phyloP scores from a whole-genome alignment of 2,888 invertebrate species.

The Callyntrura sp. region DNA sequence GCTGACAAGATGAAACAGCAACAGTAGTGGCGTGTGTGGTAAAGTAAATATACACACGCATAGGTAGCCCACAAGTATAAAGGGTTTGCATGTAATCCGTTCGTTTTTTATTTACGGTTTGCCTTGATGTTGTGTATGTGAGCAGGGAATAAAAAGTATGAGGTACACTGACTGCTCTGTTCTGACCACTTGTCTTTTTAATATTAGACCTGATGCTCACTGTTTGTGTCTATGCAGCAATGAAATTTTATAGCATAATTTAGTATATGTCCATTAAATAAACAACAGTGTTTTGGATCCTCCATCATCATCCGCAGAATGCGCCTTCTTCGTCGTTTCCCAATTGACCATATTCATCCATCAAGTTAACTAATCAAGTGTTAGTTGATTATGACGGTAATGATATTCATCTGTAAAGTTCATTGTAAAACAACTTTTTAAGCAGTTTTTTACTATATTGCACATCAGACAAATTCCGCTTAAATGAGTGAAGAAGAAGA shows the following conservation, averaged over 20 bases:
- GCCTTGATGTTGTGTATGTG: too few relatives aligned
- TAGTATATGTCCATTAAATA: slow-evolving; percentile 35
- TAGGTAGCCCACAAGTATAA: too few relatives aligned
- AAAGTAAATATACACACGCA: not conserved
- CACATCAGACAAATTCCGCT: slow-evolving; percentile 12
- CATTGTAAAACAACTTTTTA: slow-evolving; percentile 45
- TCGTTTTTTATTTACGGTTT: not conserved
- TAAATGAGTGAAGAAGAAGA: slow-evolving; percentile 22
- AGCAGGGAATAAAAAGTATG: not conserved
- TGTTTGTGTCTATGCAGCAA: not conserved
- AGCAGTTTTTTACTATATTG: slow-evolving; percentile 20
- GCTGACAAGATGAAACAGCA: not conserved
- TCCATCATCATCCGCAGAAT: slow-evolving; percentile 14
- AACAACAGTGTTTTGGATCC: slow-evolving; percentile 16
- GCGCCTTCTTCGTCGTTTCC: slow-evolving; percentile 14
- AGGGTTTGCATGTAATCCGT: not conserved
- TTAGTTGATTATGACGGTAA: slow-evolving; percentile 43
- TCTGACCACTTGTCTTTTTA: not conserved
- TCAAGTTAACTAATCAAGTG: slow-evolving; percentile 59
- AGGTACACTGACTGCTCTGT: not conserved
- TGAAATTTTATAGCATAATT: not conserved
- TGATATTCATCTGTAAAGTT: slow-evolving; percentile 19
- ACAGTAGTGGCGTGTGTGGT: too few relatives aligned
- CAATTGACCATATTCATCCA: slow-evolving; percentile 45
- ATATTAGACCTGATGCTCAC: not conserved